phyloP scores from a whole-genome alignment of 2,113 vertebrate species.

The Xenotilapia caudafasciata region DNA sequence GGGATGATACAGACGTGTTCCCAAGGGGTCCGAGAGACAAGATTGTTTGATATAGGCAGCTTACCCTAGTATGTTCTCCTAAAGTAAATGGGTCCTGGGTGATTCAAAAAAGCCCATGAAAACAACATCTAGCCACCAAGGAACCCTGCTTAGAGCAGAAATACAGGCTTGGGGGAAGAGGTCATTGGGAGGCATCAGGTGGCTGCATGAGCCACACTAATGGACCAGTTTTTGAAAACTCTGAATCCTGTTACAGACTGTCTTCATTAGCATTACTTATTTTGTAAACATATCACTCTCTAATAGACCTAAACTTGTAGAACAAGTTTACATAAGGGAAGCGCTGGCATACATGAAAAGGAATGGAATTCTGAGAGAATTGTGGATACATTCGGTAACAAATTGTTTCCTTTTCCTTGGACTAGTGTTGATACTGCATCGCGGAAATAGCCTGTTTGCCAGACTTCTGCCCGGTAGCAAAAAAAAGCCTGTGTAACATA shows the following conservation, averaged over 20 bases:
- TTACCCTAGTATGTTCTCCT: neutral
- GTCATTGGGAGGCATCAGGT: neutral
- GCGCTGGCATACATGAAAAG: neutral
- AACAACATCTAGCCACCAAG: neutral
- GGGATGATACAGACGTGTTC: neutral
- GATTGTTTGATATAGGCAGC: neutral
- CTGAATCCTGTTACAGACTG: neutral
- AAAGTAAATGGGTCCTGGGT: neutral
- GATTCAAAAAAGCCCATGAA: neutral
- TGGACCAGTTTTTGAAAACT: neutral
- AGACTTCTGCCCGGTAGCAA: neutral
- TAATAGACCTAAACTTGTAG: neutral
- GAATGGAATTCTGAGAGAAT: neutral
- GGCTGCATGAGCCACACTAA: neutral
- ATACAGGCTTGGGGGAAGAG: neutral
- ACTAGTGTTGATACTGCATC: neutral
- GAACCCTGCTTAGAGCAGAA: neutral
- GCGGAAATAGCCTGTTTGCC: neutral
- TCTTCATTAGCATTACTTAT: neutral
- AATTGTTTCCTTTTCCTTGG: neutral
- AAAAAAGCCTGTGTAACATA: neutral
- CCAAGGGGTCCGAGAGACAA: neutral
- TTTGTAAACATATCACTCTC: neutral
- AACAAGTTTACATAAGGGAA: neutral
- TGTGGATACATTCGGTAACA: neutral